These are phyloP conservation scores for Acleris sparsana DNA, from an alignment of 2,888 invertebrate genomes.

Conservation along the genomic window DNA sequence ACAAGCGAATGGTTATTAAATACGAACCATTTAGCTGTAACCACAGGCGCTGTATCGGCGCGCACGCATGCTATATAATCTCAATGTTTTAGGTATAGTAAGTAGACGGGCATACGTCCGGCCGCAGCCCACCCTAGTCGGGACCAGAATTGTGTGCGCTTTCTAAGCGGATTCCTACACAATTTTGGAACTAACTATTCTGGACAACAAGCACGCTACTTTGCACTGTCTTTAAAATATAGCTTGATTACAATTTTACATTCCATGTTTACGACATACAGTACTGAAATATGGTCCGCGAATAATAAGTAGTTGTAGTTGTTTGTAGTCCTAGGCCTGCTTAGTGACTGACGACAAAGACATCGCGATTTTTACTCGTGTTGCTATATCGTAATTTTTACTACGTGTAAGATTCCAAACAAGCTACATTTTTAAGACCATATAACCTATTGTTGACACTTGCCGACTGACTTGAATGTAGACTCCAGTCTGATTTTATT, in stretches of 20 bases:
- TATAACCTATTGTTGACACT: neutral
- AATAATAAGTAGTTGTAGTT: neutral
- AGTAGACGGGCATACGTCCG: conserved; percentile 6
- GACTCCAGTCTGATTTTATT: neutral
- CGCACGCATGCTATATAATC: conserved; percentile 30
- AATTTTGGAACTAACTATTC: conserved; percentile 16
- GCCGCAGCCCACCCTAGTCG: conserved; percentile 11
- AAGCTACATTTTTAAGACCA: no score
- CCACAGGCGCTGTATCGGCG: conserved; percentile 16
- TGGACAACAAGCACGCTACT: neutral
- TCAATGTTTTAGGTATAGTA: conserved; percentile 19
- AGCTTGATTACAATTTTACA: neutral
- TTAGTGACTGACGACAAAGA: no score
- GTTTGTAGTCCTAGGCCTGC: no score
- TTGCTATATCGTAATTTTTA: no score
- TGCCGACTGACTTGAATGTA: conserved; percentile 2
- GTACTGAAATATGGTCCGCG: neutral
- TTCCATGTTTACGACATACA: neutral
- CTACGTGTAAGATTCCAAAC: no score
- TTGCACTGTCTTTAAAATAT: neutral
- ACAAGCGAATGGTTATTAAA: conserved; percentile 62
- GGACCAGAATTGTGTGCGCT: conserved; percentile 2
- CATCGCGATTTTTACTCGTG: no score
- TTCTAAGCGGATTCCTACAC: neutral
- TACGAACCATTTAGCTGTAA: conserved; percentile 40